A percentile compares a stretch with the other conserved stretches of the same genome.
phyloP scores from a whole-genome alignment of 2,797 vertebrate species.

The Spinibarbus caldwelli region DNA sequence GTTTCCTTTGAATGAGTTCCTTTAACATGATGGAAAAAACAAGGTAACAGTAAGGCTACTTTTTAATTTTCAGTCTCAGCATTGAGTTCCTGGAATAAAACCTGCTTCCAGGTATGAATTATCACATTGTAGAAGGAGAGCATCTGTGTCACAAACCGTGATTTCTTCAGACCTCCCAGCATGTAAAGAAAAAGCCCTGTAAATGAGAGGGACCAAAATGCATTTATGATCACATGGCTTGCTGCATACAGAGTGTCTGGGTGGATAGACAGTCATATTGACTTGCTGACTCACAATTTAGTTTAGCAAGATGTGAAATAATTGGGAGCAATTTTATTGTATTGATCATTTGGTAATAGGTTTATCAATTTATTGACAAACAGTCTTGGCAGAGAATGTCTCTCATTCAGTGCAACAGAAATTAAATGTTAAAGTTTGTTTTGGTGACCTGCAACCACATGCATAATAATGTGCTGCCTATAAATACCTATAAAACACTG shows the following conservation, averaged over 20 bases:
- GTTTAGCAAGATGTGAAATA: not conserved
- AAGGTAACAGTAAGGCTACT: not conserved
- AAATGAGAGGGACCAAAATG: not conserved
- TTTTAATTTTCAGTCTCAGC: not conserved
- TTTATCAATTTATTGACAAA: not conserved
- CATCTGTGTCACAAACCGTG: not conserved
- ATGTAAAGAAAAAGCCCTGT: not conserved
- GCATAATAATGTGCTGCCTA: not conserved
- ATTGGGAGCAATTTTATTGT: not conserved
- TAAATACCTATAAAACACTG: not conserved
- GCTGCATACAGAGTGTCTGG: not conserved
- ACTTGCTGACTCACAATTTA: not conserved
- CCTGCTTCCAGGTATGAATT: not conserved
- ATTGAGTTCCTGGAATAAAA: not conserved
- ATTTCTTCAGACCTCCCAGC: not conserved
- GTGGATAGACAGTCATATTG: not conserved
- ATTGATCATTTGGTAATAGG: not conserved
- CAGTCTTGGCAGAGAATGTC: not conserved
- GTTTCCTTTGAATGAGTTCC: not conserved
- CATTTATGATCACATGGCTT: not conserved
- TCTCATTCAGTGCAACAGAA: not conserved
- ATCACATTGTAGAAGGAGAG: not conserved
- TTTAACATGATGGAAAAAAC: not conserved
- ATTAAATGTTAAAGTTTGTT: not conserved
- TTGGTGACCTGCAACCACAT: not conserved